phyloP scores from a whole-genome alignment of 2,888 invertebrate genomes.

The Callinectes sapidus region DNA sequence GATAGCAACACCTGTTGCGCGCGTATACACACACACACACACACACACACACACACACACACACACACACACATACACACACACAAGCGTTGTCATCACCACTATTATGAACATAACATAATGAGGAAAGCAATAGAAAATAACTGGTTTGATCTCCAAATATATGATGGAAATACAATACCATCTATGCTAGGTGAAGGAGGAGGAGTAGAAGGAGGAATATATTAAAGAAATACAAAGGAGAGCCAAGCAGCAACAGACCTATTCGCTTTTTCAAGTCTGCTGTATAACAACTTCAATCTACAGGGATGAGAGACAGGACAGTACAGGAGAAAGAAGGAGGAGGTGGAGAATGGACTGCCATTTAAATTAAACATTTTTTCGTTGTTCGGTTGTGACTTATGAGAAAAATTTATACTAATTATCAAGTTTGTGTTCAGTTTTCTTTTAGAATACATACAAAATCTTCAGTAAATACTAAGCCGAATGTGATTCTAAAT shows the following conservation, averaged over 20 bases:
- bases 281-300: too few species aligned
- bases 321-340: not conserved
- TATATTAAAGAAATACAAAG: too few species aligned
- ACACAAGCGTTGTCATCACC: slow-evolving; percentile 12
- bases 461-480: too few species aligned
- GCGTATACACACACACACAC: slow-evolving; percentile 22
- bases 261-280: too few species aligned
- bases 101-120: not conserved
- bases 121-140: not conserved
- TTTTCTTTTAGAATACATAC: too few species aligned
- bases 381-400: not conserved
- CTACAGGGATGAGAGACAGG: too few species aligned
- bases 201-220: slow-evolving; percentile 22
- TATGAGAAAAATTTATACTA: not conserved
- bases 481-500: too few species aligned
- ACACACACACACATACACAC: slow-evolving; percentile 40
- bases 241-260: too few species aligned
- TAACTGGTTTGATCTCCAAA: not conserved
- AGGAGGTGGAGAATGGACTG: too few species aligned
- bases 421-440: too few species aligned
- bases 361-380: not conserved
- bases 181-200: not conserved
- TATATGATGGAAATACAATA: not conserved
- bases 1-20: not conserved
- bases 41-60: slow-evolving; percentile 39